These are phyloP conservation scores for Orbicella faveolata DNA, from an alignment of 64 coral and sea anemone genomes.

Conservation along the genomic window DNA sequence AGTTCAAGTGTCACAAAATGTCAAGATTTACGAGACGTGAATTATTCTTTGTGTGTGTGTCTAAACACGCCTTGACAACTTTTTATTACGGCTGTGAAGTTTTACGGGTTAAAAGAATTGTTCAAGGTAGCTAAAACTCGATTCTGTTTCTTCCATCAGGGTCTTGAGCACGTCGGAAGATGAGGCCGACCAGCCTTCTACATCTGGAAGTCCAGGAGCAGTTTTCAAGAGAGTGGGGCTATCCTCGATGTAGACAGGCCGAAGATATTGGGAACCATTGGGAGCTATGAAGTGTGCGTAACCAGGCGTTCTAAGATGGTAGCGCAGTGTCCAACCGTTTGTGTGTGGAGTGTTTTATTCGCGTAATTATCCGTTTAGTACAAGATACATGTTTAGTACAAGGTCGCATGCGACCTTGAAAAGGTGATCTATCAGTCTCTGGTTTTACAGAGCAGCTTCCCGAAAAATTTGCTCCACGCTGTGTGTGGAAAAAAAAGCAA, in stretches of 20 bases:
- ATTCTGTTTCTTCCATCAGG: not conserved
- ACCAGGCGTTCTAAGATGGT: not conserved
- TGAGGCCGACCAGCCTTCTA: constrained; percentile 20
- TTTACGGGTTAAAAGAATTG: not conserved
- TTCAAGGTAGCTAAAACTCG: not conserved
- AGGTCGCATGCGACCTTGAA: not conserved
- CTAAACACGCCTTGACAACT: too few relatives aligned
- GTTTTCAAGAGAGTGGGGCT: constrained; percentile 38
- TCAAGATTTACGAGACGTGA: not conserved
- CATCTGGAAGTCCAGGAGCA: constrained; percentile 5
- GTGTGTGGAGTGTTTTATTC: not conserved
- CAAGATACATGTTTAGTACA: not conserved
- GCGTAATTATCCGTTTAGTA: not conserved
- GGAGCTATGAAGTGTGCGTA: not conserved
- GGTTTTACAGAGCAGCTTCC: constrained; percentile 1
- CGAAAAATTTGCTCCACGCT: not conserved
- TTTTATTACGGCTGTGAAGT: not conserved
- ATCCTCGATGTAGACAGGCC: constrained; percentile 24
- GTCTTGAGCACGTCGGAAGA: constrained; percentile 54
- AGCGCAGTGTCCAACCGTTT: not conserved
- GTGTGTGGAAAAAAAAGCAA: constrained; percentile 26
- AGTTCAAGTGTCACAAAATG: not conserved
- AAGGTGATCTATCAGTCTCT: not conserved
- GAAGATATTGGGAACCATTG: not conserved
- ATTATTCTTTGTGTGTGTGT: not conserved